Conservation (phyloP, 2,797 vertebrate species). For the Epinephelus awoara region DNA sequence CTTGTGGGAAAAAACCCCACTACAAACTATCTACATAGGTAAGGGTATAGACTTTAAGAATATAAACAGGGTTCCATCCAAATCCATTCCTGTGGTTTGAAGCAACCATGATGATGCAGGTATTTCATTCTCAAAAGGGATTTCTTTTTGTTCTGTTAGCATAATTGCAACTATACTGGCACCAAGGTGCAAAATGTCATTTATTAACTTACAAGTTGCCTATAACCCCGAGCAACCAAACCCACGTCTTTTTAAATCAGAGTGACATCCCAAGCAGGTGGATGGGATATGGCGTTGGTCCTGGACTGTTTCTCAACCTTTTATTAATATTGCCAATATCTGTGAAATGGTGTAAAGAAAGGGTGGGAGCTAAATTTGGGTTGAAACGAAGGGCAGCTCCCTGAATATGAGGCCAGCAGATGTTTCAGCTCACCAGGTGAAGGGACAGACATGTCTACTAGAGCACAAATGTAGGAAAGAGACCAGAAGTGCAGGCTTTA, state of each 20-base stretch:
- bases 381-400: conserved; percentile 30
- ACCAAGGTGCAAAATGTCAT: conserved; percentile 46
- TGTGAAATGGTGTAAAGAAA: conserved; percentile 16
- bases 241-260: conserved; percentile 29
- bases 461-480: conserved; percentile 67
- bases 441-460: conserved; percentile 48
- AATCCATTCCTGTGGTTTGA: conserved; percentile 56
- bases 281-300: conserved; percentile 16
- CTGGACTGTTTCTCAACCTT: conserved; percentile 7
- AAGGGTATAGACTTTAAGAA: conserved; percentile 58
- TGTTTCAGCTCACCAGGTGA: conserved; percentile 21
- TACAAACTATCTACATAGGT: conserved; percentile 64
- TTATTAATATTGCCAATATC: conserved; percentile 26
- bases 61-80: conserved; percentile 71
- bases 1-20: conserved; percentile 62
- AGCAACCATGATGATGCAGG: conserved; percentile 39
- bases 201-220: conserved; percentile 49
- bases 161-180: conserved; percentile 43
- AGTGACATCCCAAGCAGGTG: conserved; percentile 29
- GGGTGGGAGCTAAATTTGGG: background rate
- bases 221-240: conserved; percentile 43
- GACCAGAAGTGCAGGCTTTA: background rate
- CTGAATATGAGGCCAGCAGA: conserved; percentile 18
- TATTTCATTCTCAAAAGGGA: conserved; percentile 68
- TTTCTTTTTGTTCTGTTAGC: conserved; percentile 48